phyloP scores from a whole-genome alignment of 2,888 invertebrate genomes.

The Plebejus melissa region DNA sequence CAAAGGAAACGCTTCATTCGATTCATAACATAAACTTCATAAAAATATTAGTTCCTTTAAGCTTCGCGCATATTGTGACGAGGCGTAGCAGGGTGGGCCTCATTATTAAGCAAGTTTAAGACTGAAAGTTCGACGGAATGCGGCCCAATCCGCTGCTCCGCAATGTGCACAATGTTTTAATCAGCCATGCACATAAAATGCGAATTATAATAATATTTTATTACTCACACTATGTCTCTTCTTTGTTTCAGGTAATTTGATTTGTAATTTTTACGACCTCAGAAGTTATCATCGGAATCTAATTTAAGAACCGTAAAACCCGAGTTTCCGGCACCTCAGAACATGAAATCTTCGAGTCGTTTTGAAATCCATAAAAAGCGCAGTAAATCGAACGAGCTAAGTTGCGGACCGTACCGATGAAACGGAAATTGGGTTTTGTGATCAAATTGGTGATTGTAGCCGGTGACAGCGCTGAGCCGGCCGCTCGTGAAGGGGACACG shows the following conservation, averaged over 20 bases:
- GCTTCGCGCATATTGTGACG: neutral
- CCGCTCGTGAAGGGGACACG: neutral
- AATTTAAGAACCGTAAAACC: slow-evolving; percentile 6
- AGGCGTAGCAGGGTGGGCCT: too few relatives aligned
- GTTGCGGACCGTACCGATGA: slow-evolving; percentile 33
- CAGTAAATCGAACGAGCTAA: slow-evolving; percentile 15
- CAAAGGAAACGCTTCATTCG: slow-evolving; percentile 7
- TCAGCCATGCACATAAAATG: neutral
- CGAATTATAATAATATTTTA: neutral
- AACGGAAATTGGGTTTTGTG: slow-evolving; percentile 37
- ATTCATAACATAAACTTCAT: neutral
- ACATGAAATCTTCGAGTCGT: neutral
- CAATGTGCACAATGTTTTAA: too few relatives aligned
- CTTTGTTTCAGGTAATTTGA: slow-evolving; percentile 5
- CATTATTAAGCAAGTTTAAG: too few relatives aligned
- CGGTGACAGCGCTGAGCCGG: slow-evolving; percentile 28
- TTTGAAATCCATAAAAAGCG: slow-evolving; percentile 12
- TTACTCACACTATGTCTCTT: neutral
- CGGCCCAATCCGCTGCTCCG: too few relatives aligned
- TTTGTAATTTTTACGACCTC: neutral
- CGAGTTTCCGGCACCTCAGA: neutral
- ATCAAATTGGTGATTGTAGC: slow-evolving; percentile 34
- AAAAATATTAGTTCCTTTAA: neutral
- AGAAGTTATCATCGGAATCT: neutral
- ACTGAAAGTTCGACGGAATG: too few relatives aligned